Conservation (phyloP, 2,113 vertebrate genomes). For the Cyrtonyx montezumae region DNA sequence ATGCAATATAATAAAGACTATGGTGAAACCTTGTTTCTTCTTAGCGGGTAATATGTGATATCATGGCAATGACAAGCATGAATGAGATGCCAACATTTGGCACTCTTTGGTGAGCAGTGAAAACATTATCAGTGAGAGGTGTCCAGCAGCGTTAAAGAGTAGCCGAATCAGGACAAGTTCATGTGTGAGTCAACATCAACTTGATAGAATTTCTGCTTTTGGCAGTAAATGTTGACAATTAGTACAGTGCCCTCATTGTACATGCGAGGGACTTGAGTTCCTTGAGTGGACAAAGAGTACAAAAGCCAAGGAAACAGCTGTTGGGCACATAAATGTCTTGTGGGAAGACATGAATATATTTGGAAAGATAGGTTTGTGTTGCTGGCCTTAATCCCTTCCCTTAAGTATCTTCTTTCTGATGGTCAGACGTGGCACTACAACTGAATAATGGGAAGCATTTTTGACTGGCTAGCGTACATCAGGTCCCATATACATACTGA, state of each 20-base stretch:
- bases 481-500: conserved; percentile 1
- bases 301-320: conserved; percentile 61
- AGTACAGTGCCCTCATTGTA: conserved; percentile 27
- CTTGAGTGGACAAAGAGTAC: conserved; percentile 59
- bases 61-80: conserved; percentile 71
- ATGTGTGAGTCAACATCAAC: conserved; percentile 61
- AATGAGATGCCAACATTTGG: conserved; percentile 65
- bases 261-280: conserved; percentile 18
- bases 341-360: conserved; percentile 57
- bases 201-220: conserved; percentile 71
- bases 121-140: conserved; percentile 59
- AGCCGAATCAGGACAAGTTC: conserved; percentile 64
- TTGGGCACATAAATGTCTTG: conserved; percentile 65
- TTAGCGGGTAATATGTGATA: conserved; percentile 30
- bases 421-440: conserved; percentile 46
- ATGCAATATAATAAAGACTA: not conserved
- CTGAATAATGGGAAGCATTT: conserved; percentile 45
- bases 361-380: conserved; percentile 55
- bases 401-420: conserved; percentile 60
- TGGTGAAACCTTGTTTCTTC: conserved; percentile 22
- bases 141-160: conserved; percentile 68
- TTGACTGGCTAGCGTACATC: conserved; percentile 61
- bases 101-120: conserved; percentile 45
- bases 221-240: conserved; percentile 63
- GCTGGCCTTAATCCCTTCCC: conserved; percentile 64